Evolutionary conservation across 2,797 vertebrate genomes (phyloP), one percentile per base, ranked within the genome.

Genomic region (Cottoperca gobio): DNA sequence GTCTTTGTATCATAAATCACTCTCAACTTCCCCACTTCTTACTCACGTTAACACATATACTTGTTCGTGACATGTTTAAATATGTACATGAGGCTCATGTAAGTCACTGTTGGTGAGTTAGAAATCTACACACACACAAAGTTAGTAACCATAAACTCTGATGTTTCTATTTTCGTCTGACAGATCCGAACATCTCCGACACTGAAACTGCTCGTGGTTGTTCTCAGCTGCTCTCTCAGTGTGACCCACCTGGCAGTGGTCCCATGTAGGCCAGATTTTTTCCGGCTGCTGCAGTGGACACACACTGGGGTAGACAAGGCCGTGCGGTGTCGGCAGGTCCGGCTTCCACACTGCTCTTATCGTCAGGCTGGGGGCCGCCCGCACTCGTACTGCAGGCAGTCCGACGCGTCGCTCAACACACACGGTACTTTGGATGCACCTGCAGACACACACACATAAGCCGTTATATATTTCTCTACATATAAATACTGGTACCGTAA

Each of bases 251-350:
- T 99, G 97, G 87, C 98, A 99, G 0, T 96, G 96, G 13, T n/a
- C 98, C 98, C 91, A 86, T 94, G 90, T 99, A 99, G 8, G 97
- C 96, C 77, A 99, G 91, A 37, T 73, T 96, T 83, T 98, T 99
- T 28, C 96, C 97, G 54, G 95, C 86, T 97, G 97, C 88, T 96
- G 96, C 73, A 99, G 93, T 65, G 95, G 92, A 79, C 98, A 99
- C 73, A 96, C 87, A 63, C 94, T 98, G 50, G 66, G 78, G 76
- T 99, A 96, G 75, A 97, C 96, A 73, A 94, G 43, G 63, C 96
- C 96, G 43, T 98, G n/a, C 96, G 0, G 95, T 96, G 71, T 99
- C 98, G n/a, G 62, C 98, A 99, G 46, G 94, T n/a, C 97, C 2
- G 96, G 97, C 84, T n/a, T 99, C 97, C 71, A 94, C 81, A 1